Evolutionary conservation across 2,113 vertebrate species (phyloP).

Genomic region (Alosa alosa): DNA sequence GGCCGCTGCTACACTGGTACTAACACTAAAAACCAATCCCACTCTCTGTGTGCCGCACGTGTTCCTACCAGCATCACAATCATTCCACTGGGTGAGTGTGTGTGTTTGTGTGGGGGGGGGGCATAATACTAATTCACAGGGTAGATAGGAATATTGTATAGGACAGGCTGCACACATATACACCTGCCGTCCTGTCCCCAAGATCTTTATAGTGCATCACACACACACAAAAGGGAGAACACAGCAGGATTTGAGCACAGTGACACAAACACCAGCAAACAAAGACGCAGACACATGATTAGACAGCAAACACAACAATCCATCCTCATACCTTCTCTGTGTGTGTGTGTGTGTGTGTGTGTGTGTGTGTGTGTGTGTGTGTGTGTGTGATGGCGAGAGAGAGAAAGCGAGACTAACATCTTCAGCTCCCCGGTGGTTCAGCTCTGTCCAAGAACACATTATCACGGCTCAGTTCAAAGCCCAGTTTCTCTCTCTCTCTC

Average conservation of each 20-base stretch:
- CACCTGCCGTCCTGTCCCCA: background rate
- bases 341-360: no score
- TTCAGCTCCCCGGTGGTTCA: background rate
- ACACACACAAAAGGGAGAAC: no score
- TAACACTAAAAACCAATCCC: background rate
- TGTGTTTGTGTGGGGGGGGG: background rate
- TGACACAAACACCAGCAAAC: no score
- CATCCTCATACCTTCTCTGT: no score
- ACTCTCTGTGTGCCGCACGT: no score
- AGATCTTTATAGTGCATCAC: background rate
- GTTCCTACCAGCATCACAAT: background rate
- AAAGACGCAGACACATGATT: no score
- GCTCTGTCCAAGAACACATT: constrained; percentile 7
- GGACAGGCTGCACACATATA: background rate
- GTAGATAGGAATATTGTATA: no score
- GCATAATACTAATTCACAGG: background rate
- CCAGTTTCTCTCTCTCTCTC: background rate
- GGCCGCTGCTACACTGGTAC: background rate
- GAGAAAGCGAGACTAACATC: background rate
- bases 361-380: no score
- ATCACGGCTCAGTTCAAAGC: background rate
- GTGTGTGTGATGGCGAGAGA: background rate
- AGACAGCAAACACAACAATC: no score
- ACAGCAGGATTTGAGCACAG: no score
- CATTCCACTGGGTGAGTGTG: background rate